Evolutionary conservation across 2,797 vertebrate genomes (phyloP), one percentile per base, ranked within the genome.

Genomic region (Sternarchorhynchus goeldii): DNA sequence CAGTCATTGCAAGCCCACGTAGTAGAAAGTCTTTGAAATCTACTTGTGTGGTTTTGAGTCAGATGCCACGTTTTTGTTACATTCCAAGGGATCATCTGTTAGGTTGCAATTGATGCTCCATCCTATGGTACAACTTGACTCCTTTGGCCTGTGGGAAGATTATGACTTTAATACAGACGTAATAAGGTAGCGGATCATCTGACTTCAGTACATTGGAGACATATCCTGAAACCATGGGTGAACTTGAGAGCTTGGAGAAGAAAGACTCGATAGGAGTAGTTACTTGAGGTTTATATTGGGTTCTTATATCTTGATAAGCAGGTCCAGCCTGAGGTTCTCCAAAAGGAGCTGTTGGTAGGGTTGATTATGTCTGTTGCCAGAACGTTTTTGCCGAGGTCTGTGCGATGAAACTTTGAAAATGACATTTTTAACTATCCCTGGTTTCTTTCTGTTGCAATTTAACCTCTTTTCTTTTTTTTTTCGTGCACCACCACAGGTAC

Each of bases 401-500:
- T 63, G 34, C 5, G 41, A n/a, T 41, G 45, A 39, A 21, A 20
- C 25, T 25, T 58, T 20, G 56, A 58, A 62, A 62, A 32, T 31
- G 2, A 45, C 41, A 45, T 45, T 8, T 45, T 8, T 45, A 45
- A 45, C 41, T 45, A 45, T 8, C 12, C 41, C 8, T 65, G 18
- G 36, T 10, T 7, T 18, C 34, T 21, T 20, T 8, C 6, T 25
- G 1, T 68, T 25, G 34, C 8, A 4, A n/a, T 5, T 36, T 36
- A 2, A 20, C 29, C 4, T 25, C 0, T 36, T 64, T 39, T 29
- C 3, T 1, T 66, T n/a, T 62, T 1, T 29, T 14, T n/a, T 5
- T 55, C 29, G 1, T 71, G 14, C 36, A n/a, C 34, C 39, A 21
- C 41, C n/a, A 39, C 75, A 99, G 97, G 97, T 4, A 80, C 88